phyloP scores from a whole-genome alignment of 2,888 invertebrate genomes.

The Caenorhabditis doughertyi region DNA sequence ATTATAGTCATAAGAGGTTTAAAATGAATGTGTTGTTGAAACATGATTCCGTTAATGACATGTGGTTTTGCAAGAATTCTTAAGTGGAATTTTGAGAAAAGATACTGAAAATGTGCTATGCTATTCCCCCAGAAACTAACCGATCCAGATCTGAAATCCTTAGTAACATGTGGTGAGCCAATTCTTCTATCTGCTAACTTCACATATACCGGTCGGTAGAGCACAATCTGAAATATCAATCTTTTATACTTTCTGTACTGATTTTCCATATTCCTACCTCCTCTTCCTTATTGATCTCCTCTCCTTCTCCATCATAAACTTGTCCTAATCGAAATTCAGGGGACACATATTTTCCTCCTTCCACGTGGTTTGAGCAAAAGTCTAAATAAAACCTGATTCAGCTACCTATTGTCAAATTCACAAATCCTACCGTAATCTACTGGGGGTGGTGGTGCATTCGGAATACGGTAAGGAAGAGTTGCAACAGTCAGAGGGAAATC shows the following conservation, averaged over 20 bases:
- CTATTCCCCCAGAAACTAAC: constrained; percentile 31
- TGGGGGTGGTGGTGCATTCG: constrained; percentile 82
- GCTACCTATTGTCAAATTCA: neutral
- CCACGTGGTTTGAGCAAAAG: constrained; percentile 88
- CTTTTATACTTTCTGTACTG: neutral
- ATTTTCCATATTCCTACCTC: constrained; percentile 59
- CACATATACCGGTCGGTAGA: constrained; percentile 81
- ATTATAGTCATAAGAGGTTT: constrained; percentile 21
- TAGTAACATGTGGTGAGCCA: constrained; percentile 67
- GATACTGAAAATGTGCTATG: neutral
- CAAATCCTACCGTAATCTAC: constrained; percentile 78
- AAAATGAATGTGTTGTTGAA: neutral
- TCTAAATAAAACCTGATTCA: constrained; percentile 84
- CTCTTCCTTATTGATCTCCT: constrained; percentile 75
- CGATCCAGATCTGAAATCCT: constrained; percentile 71
- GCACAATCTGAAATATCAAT: constrained; percentile 68
- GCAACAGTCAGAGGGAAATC: constrained; percentile 89
- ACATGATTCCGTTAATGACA: neutral
- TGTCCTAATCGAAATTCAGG: constrained; percentile 90
- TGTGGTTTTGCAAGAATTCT: neutral
- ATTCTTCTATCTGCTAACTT: constrained; percentile 66
- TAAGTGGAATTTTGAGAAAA: neutral
- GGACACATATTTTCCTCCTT: constrained; percentile 89
- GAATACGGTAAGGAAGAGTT: constrained; percentile 86
- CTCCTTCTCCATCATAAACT: constrained; percentile 84